Percentiles rank a stretch among this genome's conserved stretches.
These are phyloP conservation scores for Cephonodes hylas DNA, from an alignment of 2,888 invertebrate genomes.

Conservation along the genomic window DNA sequence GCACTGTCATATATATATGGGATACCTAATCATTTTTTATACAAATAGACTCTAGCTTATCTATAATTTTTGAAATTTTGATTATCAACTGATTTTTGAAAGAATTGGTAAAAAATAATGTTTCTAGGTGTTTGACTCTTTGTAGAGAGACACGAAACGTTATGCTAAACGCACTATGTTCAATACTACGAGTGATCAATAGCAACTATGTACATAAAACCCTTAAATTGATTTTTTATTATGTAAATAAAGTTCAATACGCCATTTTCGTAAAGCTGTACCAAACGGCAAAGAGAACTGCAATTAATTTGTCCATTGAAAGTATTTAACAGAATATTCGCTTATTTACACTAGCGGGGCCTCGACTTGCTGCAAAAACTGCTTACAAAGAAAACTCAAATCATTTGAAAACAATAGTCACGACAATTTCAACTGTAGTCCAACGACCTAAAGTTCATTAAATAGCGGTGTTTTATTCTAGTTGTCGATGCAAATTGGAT, in stretches of 20 bases:
- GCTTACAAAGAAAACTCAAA: conserved; percentile 28
- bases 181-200: too few species aligned
- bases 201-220: too few species aligned
- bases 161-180: too few species aligned
- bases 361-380: conserved; percentile 40
- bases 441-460: neutral
- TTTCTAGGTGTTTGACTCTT: too few species aligned
- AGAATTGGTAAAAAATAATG: too few species aligned
- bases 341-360: conserved; percentile 53
- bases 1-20: too few species aligned
- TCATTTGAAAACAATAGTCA: conserved; percentile 29
- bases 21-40: too few species aligned
- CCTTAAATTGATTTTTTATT: neutral
- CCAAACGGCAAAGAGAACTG: conserved; percentile 44
- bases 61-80: too few species aligned
- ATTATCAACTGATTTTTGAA: too few species aligned
- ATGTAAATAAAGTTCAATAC: conserved; percentile 12
- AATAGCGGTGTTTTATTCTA: neutral
- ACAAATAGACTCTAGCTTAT: too few species aligned
- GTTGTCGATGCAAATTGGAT: conserved; percentile 29
- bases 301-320: conserved; percentile 59
- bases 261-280: conserved; percentile 32
- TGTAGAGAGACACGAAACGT: too few species aligned
- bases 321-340: conserved; percentile 58
- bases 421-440: conserved; percentile 36